Evolutionary conservation across 2,797 vertebrate species (phyloP).

Genomic region (Pseudochromis fuscus): DNA sequence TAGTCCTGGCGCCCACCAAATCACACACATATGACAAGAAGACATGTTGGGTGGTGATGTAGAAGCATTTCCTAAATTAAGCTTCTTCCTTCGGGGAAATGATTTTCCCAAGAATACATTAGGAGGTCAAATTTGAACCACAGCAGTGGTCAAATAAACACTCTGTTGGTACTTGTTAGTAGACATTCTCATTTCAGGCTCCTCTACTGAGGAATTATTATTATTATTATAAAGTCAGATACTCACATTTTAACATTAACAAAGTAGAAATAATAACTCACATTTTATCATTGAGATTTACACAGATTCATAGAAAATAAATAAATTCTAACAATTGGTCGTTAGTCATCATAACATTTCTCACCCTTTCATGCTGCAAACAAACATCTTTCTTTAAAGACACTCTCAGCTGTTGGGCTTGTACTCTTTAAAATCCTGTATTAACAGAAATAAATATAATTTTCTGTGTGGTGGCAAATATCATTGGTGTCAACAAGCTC

Average conservation of each 20-base stretch:
- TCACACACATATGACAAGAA: constrained; percentile 22
- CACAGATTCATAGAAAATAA: neutral
- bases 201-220: neutral
- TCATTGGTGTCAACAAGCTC: neutral
- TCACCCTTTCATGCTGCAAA: too few species aligned
- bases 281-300: neutral
- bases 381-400: too few species aligned
- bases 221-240: neutral
- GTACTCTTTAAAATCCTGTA: neutral
- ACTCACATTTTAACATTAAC: too few species aligned
- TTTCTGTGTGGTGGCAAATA: too few species aligned
- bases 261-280: too few species aligned
- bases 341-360: too few species aligned
- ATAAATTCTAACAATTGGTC: too few species aligned
- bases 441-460: too few species aligned
- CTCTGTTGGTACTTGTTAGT: neutral
- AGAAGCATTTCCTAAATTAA: neutral
- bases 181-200: neutral
- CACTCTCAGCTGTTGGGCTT: too few species aligned
- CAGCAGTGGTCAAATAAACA: neutral
- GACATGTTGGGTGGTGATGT: constrained; percentile 3
- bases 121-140: constrained; percentile 1
- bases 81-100: neutral
- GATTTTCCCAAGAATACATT: constrained; percentile 5
- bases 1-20: constrained; percentile 35